phyloP scores from a whole-genome alignment of 1,140 invertebrate genomes.

The Neodiprion pinetum region DNA sequence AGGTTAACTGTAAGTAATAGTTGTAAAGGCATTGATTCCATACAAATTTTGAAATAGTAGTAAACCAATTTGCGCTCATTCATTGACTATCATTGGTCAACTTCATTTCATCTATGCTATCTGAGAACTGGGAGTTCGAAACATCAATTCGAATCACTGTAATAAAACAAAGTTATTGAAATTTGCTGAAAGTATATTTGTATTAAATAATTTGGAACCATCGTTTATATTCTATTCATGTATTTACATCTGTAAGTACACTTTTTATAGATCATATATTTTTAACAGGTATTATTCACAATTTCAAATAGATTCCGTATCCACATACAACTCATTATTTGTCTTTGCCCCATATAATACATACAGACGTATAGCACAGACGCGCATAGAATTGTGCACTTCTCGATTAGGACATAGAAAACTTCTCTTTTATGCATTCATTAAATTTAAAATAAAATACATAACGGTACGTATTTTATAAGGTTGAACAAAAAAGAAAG shows the following conservation, averaged over 20 bases:
- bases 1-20: too few relatives aligned
- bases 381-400: background rate
- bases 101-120: too few relatives aligned
- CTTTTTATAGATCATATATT: background rate
- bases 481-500: background rate
- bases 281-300: background rate
- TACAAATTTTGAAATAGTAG: too few relatives aligned
- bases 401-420: background rate
- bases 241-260: slow-evolving; percentile 1
- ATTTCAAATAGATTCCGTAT: background rate
- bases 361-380: background rate
- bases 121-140: too few relatives aligned
- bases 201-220: background rate
- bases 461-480: background rate
- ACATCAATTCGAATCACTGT: too few relatives aligned
- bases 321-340: background rate
- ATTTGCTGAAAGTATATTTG: too few relatives aligned
- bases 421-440: background rate
- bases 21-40: too few relatives aligned
- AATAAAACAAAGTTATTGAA: too few relatives aligned
- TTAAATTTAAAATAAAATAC: background rate
- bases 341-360: background rate
- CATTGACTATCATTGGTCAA: too few relatives aligned
- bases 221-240: background rate
- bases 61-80: too few relatives aligned